Evolutionary conservation across 2,797 vertebrate species (phyloP), one percentile per base, ranked within the genome.

Genomic region (Paratrypauchen microcephalus): DNA sequence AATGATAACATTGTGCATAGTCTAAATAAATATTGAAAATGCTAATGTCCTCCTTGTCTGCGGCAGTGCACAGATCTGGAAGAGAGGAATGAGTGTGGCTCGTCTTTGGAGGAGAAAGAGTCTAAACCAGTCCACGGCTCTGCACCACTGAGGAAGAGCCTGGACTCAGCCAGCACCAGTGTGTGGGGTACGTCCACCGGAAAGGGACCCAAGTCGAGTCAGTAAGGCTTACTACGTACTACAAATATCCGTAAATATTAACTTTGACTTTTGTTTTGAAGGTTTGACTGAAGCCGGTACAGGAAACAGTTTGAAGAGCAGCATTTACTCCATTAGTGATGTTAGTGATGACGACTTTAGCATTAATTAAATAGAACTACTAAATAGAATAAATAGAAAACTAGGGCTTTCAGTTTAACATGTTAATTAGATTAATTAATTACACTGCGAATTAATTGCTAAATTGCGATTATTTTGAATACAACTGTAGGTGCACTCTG

Each of bases 301-400:
- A 28, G 92, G 93, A 73, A 97, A 94, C 83, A 95, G 95, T 0
- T 87, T 95, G 82, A 96, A 95, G 89, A 97, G 95, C 94, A 97
- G 93, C 80, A 83, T 95, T 74, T 93, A 94, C 70, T 94, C 93
- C 5, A 89, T 96, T 76, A 95, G 94, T n/a, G 96, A 97, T 52
- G 93, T 94, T 93, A 97, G 95, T 15, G 95, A 97, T 1, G 95
- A 95, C 48, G 95, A 96, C 26, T 66, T 82, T 52, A 89, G 87
- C 81, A 83, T 71, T 77, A 87, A 70, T 47, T 16, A 64, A 64
- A 23, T 13, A 23, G n/a, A n/a, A n/a, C n/a, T n/a, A n/a, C n/a
- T n/a, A n/a, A n/a, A n/a, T n/a, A n/a, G n/a, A n/a, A n/a, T n/a
- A n/a, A n/a, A n/a, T n/a, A n/a, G n/a, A n/a, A n/a, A n/a, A n/a